Base-by-base conservation (phyloP, 2,113 vertebrate species). In the Platysteira castanea region DNA sequence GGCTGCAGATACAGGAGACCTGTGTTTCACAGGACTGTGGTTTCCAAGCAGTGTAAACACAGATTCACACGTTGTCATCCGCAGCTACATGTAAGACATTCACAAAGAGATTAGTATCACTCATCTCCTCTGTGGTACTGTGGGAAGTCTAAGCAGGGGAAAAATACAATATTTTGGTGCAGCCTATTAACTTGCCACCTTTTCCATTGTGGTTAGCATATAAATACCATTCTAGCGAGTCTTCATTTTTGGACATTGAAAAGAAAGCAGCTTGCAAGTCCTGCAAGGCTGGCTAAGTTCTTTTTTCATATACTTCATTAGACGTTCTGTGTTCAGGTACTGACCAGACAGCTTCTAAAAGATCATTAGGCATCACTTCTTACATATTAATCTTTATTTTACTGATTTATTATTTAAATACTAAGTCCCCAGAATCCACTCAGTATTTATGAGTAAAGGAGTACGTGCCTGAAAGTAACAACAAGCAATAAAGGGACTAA, bases 401-500 rank as follows among this genome's bases (percentile, higher is more conserved):
- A 80, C 56, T 77, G 85, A 69, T 59, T 74, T 76, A 69, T 23
- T 79, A 35, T 76, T 93, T 86, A 59, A 56, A 77, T 69, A 49
- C 49, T 65, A 96, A 93, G 61, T 83, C 74, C 57, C 10, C 28
- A 21, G 79, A 85, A 89, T 94, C 90, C 24, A 60, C 84, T 83
- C 71, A 42, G 39, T 87, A 65, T 89, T 87, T 88, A 33, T 30
- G 16, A 91, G 65, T 64, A 84, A 75, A 85, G 49, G 81, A 64
- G 30, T 94, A 85, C 90, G 87, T 86, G 91, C 89, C 77, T 94
- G 71, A 83, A 80, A 78, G 84, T 63, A 70, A 88, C 56, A 85
- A 75, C 3, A 3, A 95, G 92, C 84, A 95, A 35, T 96, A 86
- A 96, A 77, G 63, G n/a, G 90, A 87, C 82, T 87, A 71, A 49